Conservation (phyloP, 2,888 invertebrate genomes). For the Philaethria dido region DNA sequence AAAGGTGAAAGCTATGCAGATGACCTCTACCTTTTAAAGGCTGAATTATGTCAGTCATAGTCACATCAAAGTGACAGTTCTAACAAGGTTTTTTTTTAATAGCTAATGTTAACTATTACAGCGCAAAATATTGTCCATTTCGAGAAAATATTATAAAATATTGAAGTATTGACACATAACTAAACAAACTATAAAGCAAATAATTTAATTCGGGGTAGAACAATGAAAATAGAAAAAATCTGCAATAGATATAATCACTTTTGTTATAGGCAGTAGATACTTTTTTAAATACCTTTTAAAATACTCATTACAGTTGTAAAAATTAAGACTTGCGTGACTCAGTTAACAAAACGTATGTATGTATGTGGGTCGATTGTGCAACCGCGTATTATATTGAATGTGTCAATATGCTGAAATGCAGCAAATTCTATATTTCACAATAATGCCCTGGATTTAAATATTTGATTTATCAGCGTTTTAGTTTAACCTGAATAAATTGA, state of each 20-base stretch:
- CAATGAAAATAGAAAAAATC: not conserved
- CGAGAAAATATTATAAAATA: too few relatives aligned
- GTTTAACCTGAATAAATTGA: slow-evolving; percentile 10
- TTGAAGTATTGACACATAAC: too few relatives aligned
- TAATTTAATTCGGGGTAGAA: too few relatives aligned
- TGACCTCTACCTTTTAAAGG: not conserved
- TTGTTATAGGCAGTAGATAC: too few relatives aligned
- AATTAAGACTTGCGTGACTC: slow-evolving; percentile 35
- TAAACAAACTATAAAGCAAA: too few relatives aligned
- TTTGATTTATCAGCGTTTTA: slow-evolving; percentile 22
- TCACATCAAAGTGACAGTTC: too few relatives aligned
- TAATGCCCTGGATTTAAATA: slow-evolving; percentile 42
- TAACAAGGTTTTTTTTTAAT: too few relatives aligned
- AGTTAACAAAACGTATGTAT: slow-evolving; percentile 29
- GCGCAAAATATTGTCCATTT: too few relatives aligned
- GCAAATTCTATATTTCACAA: slow-evolving; percentile 46
- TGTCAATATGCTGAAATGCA: slow-evolving; percentile 47
- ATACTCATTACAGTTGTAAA: not conserved
- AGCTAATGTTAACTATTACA: too few relatives aligned
- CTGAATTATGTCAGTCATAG: not conserved
- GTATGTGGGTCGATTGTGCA: slow-evolving; percentile 45
- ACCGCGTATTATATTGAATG: slow-evolving; percentile 46
- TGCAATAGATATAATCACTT: too few relatives aligned
- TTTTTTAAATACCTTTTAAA: too few relatives aligned
- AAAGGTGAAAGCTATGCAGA: too few relatives aligned